A percentile compares a stretch with the other conserved stretches of the same genome.
Conservation (phyloP, 2,797 vertebrate genomes). For the Pseudopleuronectes americanus region DNA sequence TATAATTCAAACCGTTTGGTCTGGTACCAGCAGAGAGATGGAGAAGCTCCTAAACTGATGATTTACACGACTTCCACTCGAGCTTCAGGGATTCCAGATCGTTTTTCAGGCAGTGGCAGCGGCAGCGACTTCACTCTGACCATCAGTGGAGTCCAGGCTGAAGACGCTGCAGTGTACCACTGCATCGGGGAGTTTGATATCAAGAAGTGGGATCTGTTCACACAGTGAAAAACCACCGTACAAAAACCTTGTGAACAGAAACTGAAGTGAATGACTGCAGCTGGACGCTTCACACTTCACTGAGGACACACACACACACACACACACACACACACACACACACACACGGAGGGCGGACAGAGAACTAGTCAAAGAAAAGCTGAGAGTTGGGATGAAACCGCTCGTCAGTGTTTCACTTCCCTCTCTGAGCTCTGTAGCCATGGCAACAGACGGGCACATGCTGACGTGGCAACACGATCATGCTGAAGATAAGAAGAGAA, state of each 20-base stretch:
- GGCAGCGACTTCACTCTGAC: conserved; percentile 33
- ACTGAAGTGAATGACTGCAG: conserved; percentile 17
- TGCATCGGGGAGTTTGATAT: background rate
- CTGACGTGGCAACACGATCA: conserved; percentile 1
- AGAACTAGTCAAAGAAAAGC: background rate
- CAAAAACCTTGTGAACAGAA: conserved; percentile 21
- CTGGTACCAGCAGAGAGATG: conserved; percentile 19
- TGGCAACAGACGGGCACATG: conserved; percentile 10
- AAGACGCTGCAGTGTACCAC: conserved; percentile 47
- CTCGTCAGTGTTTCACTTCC: background rate
- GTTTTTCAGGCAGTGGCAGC: conserved; percentile 31
- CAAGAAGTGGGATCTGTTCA: background rate
- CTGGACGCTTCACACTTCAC: background rate
- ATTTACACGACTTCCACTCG: accelerated
- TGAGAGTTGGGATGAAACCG: conserved; percentile 3
- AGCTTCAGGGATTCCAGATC: conserved; percentile 8
- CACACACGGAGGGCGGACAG: background rate
- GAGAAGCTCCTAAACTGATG: conserved; percentile 10
- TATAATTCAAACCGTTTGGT: accelerated
- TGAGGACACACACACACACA: conserved; percentile 3
- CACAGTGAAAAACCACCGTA: conserved; percentile 10
- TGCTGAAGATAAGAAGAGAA: no score
- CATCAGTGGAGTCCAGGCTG: conserved; percentile 50
- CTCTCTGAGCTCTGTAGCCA: conserved; percentile 15
- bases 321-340: conserved; percentile 4